phyloP scores from a whole-genome alignment of 2,797 vertebrate species.

The Silurus aristotelis region DNA sequence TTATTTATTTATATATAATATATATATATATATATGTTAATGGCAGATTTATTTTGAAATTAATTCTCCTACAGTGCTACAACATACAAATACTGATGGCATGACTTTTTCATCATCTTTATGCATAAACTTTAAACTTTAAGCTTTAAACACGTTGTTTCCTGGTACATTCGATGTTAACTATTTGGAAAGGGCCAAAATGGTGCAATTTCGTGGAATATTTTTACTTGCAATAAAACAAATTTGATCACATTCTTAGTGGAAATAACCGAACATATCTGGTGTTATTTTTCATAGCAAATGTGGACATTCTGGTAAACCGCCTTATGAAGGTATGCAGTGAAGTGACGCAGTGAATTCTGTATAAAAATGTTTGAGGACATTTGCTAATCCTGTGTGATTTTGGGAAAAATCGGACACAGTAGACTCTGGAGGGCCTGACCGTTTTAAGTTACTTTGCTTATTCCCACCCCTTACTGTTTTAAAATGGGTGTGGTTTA shows the following conservation, averaged over 20 bases:
- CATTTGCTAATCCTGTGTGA: neutral
- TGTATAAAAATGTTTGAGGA: neutral
- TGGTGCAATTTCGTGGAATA: neutral
- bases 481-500: conserved; percentile 45
- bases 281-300: neutral
- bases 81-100: neutral
- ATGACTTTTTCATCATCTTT: neutral
- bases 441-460: conserved; percentile 28
- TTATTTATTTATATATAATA: too few relatives aligned
- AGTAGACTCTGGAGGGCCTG: neutral
- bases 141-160: neutral
- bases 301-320: neutral
- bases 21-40: neutral
- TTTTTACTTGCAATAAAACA: neutral
- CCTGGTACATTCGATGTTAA: neutral
- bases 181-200: too few relatives aligned
- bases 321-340: too few relatives aligned
- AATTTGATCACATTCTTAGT: neutral
- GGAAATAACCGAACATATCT: neutral
- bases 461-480: conserved; percentile 31
- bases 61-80: neutral
- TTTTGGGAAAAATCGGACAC: neutral
- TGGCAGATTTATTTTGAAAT: neutral
- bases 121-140: neutral
- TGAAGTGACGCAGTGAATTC: neutral